A percentile compares a stretch with the other conserved stretches of the same genome.
These are phyloP conservation scores for Thrips palmi DNA, from an alignment of 1,140 invertebrate genomes.

Conservation along the genomic window DNA sequence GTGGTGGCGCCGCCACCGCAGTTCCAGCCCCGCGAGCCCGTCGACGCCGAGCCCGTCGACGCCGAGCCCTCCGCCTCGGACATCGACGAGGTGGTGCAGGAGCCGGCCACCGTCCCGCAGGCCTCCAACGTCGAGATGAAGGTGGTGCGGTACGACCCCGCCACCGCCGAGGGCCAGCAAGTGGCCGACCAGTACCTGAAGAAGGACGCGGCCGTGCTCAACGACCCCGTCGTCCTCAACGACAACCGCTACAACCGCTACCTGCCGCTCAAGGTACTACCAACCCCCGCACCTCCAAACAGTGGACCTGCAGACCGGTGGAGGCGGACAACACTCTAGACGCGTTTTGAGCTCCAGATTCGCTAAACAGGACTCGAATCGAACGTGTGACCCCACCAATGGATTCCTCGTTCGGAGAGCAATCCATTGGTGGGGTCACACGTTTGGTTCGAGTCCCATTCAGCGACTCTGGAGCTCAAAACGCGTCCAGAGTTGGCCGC, in stretches of 20 bases:
- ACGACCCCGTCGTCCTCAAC: conserved; percentile 52
- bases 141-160: conserved; percentile 59
- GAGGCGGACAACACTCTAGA: no score
- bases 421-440: no score
- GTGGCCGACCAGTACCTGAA: conserved; percentile 51
- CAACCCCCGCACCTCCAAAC: no score
- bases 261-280: conserved; percentile 42
- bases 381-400: no score
- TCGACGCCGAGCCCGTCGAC: no score
- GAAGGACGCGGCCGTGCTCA: conserved; percentile 47
- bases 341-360: no score
- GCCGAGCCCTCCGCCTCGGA: neutral
- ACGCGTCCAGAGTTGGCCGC: neutral
- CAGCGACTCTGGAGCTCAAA: no score
- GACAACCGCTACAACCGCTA: conserved; percentile 60
- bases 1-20: conserved; percentile 24
- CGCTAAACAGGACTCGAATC: no score
- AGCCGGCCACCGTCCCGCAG: conserved; percentile 14
- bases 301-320: no score
- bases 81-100: neutral
- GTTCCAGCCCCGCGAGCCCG: no score
- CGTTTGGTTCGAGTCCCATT: no score
- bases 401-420: no score
- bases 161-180: conserved; percentile 46
- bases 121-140: conserved; percentile 47